Evolutionary conservation across 2,113 vertebrate species (phyloP).

Genomic region (Xiphophorus couchianus): DNA sequence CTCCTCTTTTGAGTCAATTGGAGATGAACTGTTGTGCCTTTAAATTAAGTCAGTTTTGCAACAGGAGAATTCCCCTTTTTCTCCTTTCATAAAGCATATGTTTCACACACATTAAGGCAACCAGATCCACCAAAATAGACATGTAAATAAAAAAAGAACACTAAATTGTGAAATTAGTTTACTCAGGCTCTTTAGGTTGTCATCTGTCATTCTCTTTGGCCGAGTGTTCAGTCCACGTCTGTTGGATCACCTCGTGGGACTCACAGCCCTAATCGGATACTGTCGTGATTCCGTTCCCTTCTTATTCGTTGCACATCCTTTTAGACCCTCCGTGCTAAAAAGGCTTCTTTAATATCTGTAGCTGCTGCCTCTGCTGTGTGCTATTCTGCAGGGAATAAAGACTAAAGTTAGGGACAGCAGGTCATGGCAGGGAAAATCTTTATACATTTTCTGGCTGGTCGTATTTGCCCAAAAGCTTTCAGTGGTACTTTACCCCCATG

Average conservation of each 20-base stretch:
- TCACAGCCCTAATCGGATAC: slow-evolving; percentile 49
- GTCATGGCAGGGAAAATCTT: not conserved
- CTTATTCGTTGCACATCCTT: slow-evolving; percentile 32
- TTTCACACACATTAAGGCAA: not conserved
- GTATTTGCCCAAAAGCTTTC: slow-evolving; percentile 61
- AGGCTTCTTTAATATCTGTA: slow-evolving; percentile 36
- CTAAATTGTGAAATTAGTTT: not conserved
- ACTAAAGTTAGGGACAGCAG: slow-evolving; percentile 28
- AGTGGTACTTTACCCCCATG: slow-evolving; percentile 38
- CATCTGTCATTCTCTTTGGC: slow-evolving; percentile 20
- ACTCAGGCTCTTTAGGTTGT: slow-evolving; percentile 24
- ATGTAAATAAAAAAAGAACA: no score
- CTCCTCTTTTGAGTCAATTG: not conserved
- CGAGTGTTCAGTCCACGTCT: slow-evolving; percentile 29
- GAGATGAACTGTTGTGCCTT: not conserved
- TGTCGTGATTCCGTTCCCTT: slow-evolving; percentile 24
- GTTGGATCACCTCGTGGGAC: slow-evolving; percentile 36
- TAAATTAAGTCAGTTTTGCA: not conserved
- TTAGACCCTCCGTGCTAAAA: slow-evolving; percentile 20
- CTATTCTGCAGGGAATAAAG: slow-evolving; percentile 28
- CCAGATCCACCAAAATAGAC: not conserved
- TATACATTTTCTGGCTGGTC: slow-evolving; percentile 23
- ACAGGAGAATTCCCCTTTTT: not conserved
- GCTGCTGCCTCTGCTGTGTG: slow-evolving; percentile 18
- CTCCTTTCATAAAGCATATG: not conserved